phyloP scores from a whole-genome alignment of 2,113 vertebrate species.

The Nematolebias whitei region DNA sequence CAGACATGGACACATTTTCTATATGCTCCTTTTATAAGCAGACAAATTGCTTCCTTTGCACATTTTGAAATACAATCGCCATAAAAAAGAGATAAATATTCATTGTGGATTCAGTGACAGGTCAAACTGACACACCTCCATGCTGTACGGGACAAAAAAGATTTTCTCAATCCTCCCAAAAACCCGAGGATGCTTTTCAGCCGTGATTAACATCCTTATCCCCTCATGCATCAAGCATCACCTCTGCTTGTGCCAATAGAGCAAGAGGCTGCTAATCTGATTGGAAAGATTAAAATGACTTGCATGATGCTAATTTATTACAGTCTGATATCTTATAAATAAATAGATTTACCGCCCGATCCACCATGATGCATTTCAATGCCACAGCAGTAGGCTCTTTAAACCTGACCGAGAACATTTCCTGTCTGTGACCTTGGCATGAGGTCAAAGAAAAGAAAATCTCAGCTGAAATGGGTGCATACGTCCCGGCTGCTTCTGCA shows the following conservation, averaged over 20 bases:
- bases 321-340: constrained; percentile 55
- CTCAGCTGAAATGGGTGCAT: constrained; percentile 52
- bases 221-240: constrained; percentile 45
- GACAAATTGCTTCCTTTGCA: constrained; percentile 41
- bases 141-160: constrained; percentile 19
- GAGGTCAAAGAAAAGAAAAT: constrained; percentile 39
- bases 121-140: constrained; percentile 38
- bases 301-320: constrained; percentile 61
- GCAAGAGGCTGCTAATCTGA: constrained; percentile 53
- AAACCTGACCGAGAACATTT: constrained; percentile 27
- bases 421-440: constrained; percentile 51
- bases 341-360: constrained; percentile 48
- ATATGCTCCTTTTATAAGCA: constrained; percentile 20
- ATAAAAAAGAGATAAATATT: constrained; percentile 44
- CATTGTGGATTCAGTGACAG: constrained; percentile 38
- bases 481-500: constrained; percentile 31
- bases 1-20: constrained; percentile 21
- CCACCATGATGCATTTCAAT: constrained; percentile 46
- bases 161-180: constrained; percentile 51
- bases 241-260: constrained; percentile 32
- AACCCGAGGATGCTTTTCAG: constrained; percentile 57
- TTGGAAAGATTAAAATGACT: constrained; percentile 67
- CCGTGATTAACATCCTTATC: constrained; percentile 48
- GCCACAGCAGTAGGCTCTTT: constrained; percentile 39
- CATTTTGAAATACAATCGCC: constrained; percentile 39